phyloP scores from a whole-genome alignment of 2,113 vertebrate species.

The Sclerurus mexicanus region DNA sequence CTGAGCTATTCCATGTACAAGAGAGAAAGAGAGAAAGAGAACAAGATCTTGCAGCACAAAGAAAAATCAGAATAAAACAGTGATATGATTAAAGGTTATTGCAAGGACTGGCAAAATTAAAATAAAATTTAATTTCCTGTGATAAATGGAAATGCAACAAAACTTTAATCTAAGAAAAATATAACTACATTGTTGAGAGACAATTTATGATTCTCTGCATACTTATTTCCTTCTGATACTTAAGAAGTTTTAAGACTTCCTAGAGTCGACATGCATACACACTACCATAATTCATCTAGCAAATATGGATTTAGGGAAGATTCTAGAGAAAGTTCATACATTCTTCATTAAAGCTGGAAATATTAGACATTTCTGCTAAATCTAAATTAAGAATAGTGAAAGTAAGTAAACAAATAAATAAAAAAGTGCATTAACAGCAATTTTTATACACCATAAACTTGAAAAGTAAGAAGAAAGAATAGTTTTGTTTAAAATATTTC shows the following conservation, averaged over 20 bases:
- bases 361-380: not conserved
- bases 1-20: not conserved
- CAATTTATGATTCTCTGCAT: not conserved
- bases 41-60: not conserved
- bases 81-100: not conserved
- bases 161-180: not conserved
- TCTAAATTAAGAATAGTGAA: not conserved
- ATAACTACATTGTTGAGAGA: not conserved
- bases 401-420: not conserved
- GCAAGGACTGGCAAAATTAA: not conserved
- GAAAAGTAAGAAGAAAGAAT: not conserved
- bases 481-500: not conserved
- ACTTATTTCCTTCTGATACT: not conserved
- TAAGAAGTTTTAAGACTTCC: not conserved
- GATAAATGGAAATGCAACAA: not conserved
- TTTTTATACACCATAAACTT: not conserved
- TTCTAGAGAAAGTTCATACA: not conserved
- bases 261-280: not conserved
- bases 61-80: not conserved
- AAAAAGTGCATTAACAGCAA: not conserved
- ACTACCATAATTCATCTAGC: not conserved
- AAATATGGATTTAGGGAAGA: not conserved
- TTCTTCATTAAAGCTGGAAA: not conserved
- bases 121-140: not conserved
- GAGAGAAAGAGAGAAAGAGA: not conserved